A percentile compares a stretch with the other conserved stretches of the same genome.
Conservation (phyloP, 2,888 invertebrate genomes). For the Cephonodes hylas region DNA sequence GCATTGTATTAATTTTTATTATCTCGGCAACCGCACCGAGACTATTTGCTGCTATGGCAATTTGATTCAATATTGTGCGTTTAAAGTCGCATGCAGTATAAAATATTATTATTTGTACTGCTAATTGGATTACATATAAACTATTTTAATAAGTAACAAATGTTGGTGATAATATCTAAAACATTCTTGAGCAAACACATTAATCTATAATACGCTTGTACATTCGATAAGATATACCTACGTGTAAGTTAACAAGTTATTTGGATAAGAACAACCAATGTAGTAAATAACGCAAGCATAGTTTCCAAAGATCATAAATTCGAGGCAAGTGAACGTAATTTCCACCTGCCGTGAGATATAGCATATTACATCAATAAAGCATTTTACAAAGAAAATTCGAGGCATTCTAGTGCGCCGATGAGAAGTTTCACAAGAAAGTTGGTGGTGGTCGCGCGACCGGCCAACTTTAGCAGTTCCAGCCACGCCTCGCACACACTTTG, state of each 20-base stretch:
- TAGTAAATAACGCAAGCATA: neutral
- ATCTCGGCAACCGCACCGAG: constrained; percentile 36
- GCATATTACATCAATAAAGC: constrained; percentile 54
- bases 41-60: constrained; percentile 30
- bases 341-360: constrained; percentile 38
- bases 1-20: constrained; percentile 67
- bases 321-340: constrained; percentile 21
- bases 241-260: neutral
- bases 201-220: no score
- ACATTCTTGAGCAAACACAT: neutral
- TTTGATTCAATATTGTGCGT: constrained; percentile 23
- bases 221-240: neutral
- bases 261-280: neutral
- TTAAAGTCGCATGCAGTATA: neutral
- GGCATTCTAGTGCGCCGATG: constrained; percentile 38
- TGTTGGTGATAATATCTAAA: neutral
- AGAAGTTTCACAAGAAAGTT: constrained; percentile 46
- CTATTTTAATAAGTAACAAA: neutral
- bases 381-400: constrained; percentile 50
- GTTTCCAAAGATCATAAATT: constrained; percentile 9
- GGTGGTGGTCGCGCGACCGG: constrained; percentile 41
- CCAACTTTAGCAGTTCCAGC: constrained; percentile 55
- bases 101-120: neutral
- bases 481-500: constrained; percentile 49
- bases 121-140: neutral